These are phyloP conservation scores for Zosterops hypoxanthus DNA, from an alignment of 2,113 vertebrate genomes.

Conservation along the genomic window DNA sequence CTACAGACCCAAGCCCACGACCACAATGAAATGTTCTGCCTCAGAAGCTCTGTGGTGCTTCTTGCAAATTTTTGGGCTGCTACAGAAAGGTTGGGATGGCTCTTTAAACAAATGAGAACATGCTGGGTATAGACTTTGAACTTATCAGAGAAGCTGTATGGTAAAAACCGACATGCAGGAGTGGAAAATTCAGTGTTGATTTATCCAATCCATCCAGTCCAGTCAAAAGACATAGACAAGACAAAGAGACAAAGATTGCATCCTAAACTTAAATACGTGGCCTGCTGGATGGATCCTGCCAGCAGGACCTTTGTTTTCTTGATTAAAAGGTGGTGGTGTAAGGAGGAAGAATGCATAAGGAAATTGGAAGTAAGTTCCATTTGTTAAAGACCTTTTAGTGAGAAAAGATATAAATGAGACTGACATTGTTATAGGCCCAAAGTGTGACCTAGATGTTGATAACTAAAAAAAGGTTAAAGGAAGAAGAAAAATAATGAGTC, in stretches of 20 bases:
- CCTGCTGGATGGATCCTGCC: background rate
- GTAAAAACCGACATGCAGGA: background rate
- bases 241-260: background rate
- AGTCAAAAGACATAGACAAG: background rate
- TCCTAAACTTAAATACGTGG: background rate
- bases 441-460: background rate
- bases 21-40: background rate
- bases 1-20: background rate
- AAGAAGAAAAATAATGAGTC: background rate
- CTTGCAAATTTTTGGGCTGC: background rate
- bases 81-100: background rate
- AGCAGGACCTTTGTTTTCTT: background rate
- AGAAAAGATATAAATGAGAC: background rate
- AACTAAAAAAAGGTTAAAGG: background rate
- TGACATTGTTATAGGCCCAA: background rate
- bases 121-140: background rate
- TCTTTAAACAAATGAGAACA: background rate
- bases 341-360: background rate
- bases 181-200: background rate
- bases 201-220: background rate
- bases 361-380: background rate
- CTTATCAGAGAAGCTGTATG: background rate
- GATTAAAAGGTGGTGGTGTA: background rate
- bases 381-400: background rate
- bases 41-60: background rate